Conservation (phyloP, 2,113 vertebrate species). For the Cinclus mexicanus region DNA sequence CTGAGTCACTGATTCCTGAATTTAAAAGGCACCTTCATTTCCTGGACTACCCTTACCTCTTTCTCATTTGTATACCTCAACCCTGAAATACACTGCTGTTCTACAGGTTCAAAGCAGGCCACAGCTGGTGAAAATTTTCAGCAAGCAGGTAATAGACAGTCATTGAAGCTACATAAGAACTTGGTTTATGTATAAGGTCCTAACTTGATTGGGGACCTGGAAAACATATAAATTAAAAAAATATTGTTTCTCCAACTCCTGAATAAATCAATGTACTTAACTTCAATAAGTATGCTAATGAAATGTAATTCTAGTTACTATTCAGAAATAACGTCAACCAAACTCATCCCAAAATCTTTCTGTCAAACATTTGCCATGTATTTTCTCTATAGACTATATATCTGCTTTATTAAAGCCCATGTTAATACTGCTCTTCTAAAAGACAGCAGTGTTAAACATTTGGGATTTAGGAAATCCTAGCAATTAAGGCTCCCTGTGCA, state of each 20-base stretch:
- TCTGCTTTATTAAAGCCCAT: neutral
- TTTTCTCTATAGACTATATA: neutral
- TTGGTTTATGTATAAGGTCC: neutral
- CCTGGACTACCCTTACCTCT: neutral
- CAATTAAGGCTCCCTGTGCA: neutral
- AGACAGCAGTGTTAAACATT: neutral
- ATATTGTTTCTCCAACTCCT: neutral
- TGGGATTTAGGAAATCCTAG: neutral
- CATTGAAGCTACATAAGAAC: accelerated
- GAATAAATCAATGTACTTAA: neutral
- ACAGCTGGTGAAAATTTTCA: neutral
- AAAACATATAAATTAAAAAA: neutral
- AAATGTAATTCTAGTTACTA: neutral
- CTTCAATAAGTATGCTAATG: neutral
- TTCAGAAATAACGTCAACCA: neutral
- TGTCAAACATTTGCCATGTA: neutral
- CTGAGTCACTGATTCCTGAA: neutral
- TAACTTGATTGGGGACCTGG: neutral
- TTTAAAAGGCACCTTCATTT: neutral
- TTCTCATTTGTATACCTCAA: neutral
- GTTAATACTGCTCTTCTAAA: neutral
- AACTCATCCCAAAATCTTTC: neutral
- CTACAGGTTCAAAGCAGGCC: neutral
- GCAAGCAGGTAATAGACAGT: neutral
- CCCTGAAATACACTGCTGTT: neutral